phyloP scores from a whole-genome alignment of 2,888 invertebrate genomes.

The Meiosimyza decipiens region DNA sequence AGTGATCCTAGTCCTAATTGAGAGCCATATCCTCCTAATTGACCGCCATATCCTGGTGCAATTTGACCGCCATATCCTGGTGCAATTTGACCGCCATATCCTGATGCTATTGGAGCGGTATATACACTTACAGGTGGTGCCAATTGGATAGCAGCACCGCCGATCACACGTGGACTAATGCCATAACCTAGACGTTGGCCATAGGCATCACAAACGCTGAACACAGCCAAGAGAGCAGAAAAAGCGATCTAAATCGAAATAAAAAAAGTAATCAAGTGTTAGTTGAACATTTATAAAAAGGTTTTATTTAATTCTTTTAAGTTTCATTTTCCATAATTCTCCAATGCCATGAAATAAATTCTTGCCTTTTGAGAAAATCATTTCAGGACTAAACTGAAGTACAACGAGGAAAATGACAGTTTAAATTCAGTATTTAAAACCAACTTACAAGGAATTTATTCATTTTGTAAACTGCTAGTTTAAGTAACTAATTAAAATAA shows the following conservation, averaged over 20 bases:
- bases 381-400: no score
- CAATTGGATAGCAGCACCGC: slow-evolving; percentile 17
- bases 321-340: no score
- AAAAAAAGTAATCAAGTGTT: not conserved
- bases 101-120: no score
- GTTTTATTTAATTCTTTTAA: not conserved
- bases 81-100: no score
- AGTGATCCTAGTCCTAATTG: no score
- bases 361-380: no score
- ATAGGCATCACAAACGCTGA: not conserved
- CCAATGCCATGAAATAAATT: not conserved
- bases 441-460: slow-evolving; percentile 46
- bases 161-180: not conserved
- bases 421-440: not conserved
- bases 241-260: slow-evolving; percentile 39
- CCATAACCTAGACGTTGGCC: slow-evolving; percentile 3
- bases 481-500: slow-evolving; percentile 26
- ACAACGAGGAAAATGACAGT: no score
- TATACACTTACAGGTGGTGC: slow-evolving; percentile 8
- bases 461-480: slow-evolving; percentile 38
- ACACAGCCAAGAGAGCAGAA: slow-evolving; percentile 40
- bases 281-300: not conserved
- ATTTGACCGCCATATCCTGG: no score
- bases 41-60: no score
- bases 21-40: no score